A percentile compares a stretch with the other conserved stretches of the same genome.
These are phyloP conservation scores for Peromyscus nudipes DNA, from an alignment of 2,797 vertebrate species.

Conservation along the genomic window DNA sequence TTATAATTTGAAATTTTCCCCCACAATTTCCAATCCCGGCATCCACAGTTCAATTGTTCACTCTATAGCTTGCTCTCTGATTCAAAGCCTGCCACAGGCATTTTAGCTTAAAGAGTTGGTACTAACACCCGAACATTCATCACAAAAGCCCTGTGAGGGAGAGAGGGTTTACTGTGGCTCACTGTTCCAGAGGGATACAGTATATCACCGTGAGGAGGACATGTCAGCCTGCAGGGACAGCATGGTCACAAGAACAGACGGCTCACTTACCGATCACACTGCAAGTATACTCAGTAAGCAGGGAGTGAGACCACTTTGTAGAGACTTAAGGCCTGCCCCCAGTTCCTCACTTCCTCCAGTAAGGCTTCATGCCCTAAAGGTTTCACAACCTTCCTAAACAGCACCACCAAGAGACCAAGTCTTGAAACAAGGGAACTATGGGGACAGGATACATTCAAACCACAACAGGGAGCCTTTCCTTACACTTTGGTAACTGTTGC, in stretches of 20 bases:
- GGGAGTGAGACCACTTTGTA: neutral
- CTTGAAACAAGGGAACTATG: neutral
- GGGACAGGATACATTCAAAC: neutral
- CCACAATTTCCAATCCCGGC: neutral
- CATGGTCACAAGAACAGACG: neutral
- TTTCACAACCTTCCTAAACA: neutral
- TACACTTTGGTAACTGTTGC: neutral
- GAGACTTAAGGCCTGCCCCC: neutral
- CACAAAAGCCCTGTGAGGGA: neutral
- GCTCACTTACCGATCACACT: neutral
- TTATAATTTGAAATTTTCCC: neutral
- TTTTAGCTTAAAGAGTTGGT: neutral
- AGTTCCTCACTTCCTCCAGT: neutral
- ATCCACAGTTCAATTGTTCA: neutral
- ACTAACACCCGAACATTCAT: neutral
- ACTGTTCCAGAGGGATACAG: neutral
- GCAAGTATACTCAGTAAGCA: neutral
- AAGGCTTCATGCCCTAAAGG: neutral
- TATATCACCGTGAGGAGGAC: neutral
- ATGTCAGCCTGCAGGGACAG: neutral
- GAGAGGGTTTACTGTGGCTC: neutral
- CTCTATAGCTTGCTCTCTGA: neutral
- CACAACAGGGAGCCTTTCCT: neutral
- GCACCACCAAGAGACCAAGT: neutral
- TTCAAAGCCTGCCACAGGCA: neutral